Base-by-base conservation (phyloP, 2,113 vertebrate species). In the Acrocephalus arundinaceus region DNA sequence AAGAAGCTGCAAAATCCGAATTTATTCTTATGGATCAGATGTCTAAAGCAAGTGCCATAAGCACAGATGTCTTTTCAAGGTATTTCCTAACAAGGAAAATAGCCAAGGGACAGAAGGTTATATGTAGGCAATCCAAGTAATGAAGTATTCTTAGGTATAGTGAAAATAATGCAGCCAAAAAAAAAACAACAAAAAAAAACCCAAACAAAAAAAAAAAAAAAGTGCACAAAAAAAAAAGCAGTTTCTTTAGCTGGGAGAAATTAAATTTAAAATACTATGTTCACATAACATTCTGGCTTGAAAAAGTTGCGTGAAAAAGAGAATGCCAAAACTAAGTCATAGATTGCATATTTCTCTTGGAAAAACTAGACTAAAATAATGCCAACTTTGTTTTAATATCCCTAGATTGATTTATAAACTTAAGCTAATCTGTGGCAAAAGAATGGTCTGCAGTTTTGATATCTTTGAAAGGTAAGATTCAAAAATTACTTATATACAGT, bases 71-170 rank as follows among this genome's bases (percentile, higher is more conserved):
- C 74, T 93, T 95, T 83, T 59, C 39, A 84, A 92, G 82, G 74
- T 88, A 78, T 76, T 96, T 96, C 96, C 91, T 94, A 95, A 86
- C 20, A 87, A 94, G 92, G 79, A 85, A 93, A 88, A 79, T 52
- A 89, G 95, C 95, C 96, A 97, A 97, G 67, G 96, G 90, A 95
- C 94, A 95, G 85, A 87, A 94, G 95, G 92, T 96, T 96, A 93
- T 48, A 37, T 55, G 63, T 73, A 90, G 30, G 41, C 57, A 95
- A 66, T 96, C 96, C 96, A 97, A 97, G 61, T 90, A 85, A 72
- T 92, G 45, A 95, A 95, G 35, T 87, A 93, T 92, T 96, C 84
- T 77, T 77, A 95, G 84, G 73, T 96, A 93, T 90, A 88, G 31
- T 22, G 27, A 87, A 49, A 89, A 72, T 37, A 94, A 90, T 45